Conservation (phyloP, 2,797 vertebrate genomes). For the Helostoma temminkii region DNA sequence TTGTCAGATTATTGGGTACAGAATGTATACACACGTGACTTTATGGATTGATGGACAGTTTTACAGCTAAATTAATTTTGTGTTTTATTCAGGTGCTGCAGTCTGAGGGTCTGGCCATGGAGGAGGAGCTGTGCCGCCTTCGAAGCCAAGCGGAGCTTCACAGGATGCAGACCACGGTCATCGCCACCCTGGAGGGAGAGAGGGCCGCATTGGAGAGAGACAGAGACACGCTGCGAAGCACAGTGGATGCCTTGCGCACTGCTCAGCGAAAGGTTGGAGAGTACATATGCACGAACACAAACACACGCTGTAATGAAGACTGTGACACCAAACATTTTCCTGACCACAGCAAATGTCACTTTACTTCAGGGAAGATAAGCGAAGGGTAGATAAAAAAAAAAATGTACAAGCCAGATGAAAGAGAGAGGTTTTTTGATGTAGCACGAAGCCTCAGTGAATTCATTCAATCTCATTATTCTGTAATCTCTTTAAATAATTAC, state of each 20-base stretch:
- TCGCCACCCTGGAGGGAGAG: conserved; percentile 85
- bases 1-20: not conserved
- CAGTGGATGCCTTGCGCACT: conserved; percentile 77
- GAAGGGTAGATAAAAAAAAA: not conserved
- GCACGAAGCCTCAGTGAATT: conserved; percentile 4
- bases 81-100: conserved; percentile 72
- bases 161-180: conserved; percentile 83
- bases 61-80: not conserved
- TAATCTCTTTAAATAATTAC: conserved; percentile 36
- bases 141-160: conserved; percentile 83
- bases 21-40: not conserved
- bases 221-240: conserved; percentile 79
- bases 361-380: conserved; percentile 13
- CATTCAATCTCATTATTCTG: conserved; percentile 8
- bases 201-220: conserved; percentile 83
- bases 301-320: not conserved
- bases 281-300: not conserved
- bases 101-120: conserved; percentile 77
- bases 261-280: conserved; percentile 83
- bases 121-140: conserved; percentile 85
- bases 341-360: conserved; percentile 28
- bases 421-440: conserved; percentile 5
- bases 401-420: conserved; percentile 4
- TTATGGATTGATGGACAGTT: conserved; percentile 1
- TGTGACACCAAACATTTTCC: conserved; percentile 32